Evolutionary conservation across 1,140 invertebrate genomes (phyloP).

Genomic region (Melitaea cinxia): DNA sequence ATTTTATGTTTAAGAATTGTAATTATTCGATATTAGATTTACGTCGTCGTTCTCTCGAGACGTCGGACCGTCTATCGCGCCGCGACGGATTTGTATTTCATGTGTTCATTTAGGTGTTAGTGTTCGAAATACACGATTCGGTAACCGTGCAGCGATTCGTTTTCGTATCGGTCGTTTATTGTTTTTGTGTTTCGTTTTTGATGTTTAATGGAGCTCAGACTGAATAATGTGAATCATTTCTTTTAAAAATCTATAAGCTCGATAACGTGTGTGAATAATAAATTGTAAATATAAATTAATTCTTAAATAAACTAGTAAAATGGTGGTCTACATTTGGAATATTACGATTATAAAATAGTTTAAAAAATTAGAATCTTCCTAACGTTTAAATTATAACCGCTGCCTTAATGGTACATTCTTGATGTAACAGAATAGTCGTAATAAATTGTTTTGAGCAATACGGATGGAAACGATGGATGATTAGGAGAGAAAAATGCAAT

Average conservation of each 20-base stretch:
- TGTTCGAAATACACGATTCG: constrained; percentile 66
- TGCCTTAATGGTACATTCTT: constrained; percentile 41
- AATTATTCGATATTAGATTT: constrained; percentile 76
- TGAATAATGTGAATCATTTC: constrained; percentile 81
- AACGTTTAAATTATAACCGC: constrained; percentile 30
- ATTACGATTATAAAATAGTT: constrained; percentile 17
- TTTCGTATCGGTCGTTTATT: constrained; percentile 68
- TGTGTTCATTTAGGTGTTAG: constrained; percentile 80
- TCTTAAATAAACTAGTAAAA: constrained; percentile 15
- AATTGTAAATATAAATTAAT: constrained; percentile 54
- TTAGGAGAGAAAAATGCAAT: constrained; percentile 1
- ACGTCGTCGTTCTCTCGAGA: constrained; percentile 53
- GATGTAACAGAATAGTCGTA: constrained; percentile 9
- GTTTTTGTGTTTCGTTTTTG: constrained; percentile 75
- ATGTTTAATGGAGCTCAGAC: constrained; percentile 66
- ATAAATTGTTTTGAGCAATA: constrained; percentile 18
- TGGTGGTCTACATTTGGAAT: constrained; percentile 4
- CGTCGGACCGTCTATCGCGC: constrained; percentile 50
- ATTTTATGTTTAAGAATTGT: constrained; percentile 76
- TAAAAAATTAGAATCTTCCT: constrained; percentile 2
- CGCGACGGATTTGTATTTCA: constrained; percentile 73
- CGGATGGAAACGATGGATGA: constrained; percentile 1
- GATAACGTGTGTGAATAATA: constrained; percentile 41
- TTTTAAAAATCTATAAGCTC: constrained; percentile 56
- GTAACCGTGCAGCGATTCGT: constrained; percentile 59